These are phyloP conservation scores for Anhinga rufa DNA, from an alignment of 2,113 vertebrate genomes.

Conservation along the genomic window DNA sequence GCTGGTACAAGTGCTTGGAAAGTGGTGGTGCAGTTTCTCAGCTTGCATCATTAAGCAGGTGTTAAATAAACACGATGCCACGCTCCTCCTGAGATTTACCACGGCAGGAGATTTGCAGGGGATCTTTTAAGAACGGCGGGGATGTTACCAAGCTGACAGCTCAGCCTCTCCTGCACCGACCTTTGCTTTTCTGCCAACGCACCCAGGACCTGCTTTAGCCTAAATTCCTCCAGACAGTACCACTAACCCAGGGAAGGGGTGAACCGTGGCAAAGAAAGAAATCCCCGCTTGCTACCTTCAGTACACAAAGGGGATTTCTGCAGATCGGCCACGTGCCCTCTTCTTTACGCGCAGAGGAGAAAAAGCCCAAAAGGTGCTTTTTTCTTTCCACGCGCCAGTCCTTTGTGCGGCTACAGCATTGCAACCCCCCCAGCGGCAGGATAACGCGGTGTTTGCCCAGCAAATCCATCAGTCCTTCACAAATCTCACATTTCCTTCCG, in stretches of 20 bases:
- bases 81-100: background rate
- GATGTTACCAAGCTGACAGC: background rate
- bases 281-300: background rate
- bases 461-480: background rate
- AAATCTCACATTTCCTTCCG: background rate
- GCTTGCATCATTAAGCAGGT: background rate
- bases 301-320: background rate
- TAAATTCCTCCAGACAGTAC: background rate
- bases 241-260: background rate
- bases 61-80: background rate
- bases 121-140: background rate
- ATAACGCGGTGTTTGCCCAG: background rate
- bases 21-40: background rate
- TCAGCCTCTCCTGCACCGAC: background rate
- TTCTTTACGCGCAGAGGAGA: rapidly evolving
- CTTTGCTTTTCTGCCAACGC: background rate
- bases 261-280: background rate
- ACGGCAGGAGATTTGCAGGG: background rate
- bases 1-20: background rate
- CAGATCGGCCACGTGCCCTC: rapidly evolving
- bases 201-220: background rate
- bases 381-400: background rate
- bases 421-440: background rate
- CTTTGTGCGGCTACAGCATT: background rate
- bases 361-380: background rate